A percentile compares a stretch with the other conserved stretches of the same genome.
phyloP scores from a whole-genome alignment of 64 coral and sea anemone genomes.

The Pachyseris speciosa region DNA sequence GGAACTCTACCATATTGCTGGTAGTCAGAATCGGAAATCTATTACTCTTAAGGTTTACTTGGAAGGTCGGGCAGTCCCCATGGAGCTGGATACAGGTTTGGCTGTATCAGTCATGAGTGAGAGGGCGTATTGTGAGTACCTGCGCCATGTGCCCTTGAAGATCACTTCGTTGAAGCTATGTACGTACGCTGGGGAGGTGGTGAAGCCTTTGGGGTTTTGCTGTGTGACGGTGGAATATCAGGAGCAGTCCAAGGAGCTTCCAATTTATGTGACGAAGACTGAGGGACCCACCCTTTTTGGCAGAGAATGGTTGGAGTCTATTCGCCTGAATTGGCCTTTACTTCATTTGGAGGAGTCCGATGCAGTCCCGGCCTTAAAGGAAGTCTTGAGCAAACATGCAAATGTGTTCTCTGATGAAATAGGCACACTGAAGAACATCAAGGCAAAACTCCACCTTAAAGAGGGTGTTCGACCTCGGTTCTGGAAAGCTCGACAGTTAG shows the following conservation, averaged over 20 bases:
- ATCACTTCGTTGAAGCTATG: background rate
- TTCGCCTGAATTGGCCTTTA: constrained; percentile 18
- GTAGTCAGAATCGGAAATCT: background rate
- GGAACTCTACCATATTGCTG: constrained; percentile 2
- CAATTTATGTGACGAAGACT: background rate
- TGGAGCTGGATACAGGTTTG: constrained; percentile 42
- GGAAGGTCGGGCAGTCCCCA: background rate
- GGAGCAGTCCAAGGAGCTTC: background rate
- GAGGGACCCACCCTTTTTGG: constrained; percentile 16
- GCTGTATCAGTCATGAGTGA: constrained; percentile 40
- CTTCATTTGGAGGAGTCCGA: background rate
- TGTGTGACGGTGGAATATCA: background rate
- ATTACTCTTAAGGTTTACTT: background rate
- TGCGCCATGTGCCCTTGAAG: background rate
- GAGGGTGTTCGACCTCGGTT: no score
- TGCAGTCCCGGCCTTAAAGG: background rate
- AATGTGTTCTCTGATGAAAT: no score
- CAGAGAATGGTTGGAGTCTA: constrained; percentile 37
- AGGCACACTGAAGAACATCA: no score
- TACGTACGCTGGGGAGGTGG: background rate
- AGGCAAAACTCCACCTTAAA: no score
- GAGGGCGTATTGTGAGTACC: constrained; percentile 21
- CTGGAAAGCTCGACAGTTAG: no score
- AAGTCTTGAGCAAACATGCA: constrained; percentile 8
- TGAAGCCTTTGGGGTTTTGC: background rate